Evolutionary conservation across 1,140 invertebrate genomes (phyloP).

Genomic region (Marisa cornuarietis): DNA sequence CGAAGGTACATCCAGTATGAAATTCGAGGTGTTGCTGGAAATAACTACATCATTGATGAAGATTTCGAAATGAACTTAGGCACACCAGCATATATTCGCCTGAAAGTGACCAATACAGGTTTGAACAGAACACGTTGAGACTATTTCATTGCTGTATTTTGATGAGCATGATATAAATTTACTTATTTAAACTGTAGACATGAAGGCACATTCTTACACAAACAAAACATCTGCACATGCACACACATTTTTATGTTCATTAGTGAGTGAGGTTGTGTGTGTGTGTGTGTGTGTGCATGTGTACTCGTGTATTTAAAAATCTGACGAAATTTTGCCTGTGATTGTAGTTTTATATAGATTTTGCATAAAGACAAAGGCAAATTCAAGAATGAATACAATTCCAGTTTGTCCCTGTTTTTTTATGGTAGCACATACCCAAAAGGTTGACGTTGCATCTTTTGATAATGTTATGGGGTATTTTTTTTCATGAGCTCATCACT

Average conservation of each 20-base stretch:
- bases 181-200: background rate
- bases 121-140: background rate
- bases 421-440: background rate
- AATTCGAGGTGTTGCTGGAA: slow-evolving; percentile 26
- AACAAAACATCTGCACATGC: too few relatives aligned
- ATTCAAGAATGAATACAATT: background rate
- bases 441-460: background rate
- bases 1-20: slow-evolving; percentile 40
- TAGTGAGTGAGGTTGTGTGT: too few relatives aligned
- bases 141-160: too few relatives aligned
- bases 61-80: slow-evolving; percentile 41
- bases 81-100: slow-evolving; percentile 43
- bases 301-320: too few relatives aligned
- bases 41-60: slow-evolving; percentile 42
- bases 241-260: too few relatives aligned
- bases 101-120: slow-evolving; percentile 48
- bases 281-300: too few relatives aligned
- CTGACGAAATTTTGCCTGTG: too few relatives aligned
- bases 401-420: background rate
- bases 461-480: background rate
- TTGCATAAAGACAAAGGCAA: too few relatives aligned
- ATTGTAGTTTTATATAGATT: too few relatives aligned
- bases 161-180: too few relatives aligned
- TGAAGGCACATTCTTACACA: too few relatives aligned
- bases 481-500: too few relatives aligned